phyloP scores from a whole-genome alignment of 2,888 invertebrate genomes.

The Halictus ligatus region DNA sequence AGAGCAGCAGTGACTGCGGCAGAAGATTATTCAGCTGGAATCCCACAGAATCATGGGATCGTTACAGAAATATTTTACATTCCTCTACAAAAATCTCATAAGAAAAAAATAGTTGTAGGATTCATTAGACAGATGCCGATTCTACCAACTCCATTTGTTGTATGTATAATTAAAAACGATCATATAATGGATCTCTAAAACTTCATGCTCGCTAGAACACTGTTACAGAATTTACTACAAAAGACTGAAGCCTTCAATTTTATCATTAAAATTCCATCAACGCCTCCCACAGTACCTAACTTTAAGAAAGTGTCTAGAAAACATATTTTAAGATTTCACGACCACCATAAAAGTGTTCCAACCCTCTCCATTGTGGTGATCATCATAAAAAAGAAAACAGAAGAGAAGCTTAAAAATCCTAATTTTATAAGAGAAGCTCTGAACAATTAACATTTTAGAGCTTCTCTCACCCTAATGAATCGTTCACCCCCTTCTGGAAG shows the following conservation, averaged over 20 bases:
- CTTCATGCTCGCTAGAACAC: background rate
- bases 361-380: background rate
- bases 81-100: no score
- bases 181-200: background rate
- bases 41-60: background rate
- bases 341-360: background rate
- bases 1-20: background rate
- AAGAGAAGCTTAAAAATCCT: background rate
- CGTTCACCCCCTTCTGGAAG: background rate
- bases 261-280: background rate
- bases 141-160: background rate
- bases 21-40: background rate
- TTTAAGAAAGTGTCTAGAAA: background rate
- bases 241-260: background rate
- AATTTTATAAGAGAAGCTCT: background rate
- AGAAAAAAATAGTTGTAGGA: no score
- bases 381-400: background rate
- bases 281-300: background rate
- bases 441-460: background rate
- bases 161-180: background rate
- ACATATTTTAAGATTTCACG: background rate
- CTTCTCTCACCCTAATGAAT: background rate
- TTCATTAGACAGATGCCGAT: no score
- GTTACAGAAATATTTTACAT: background rate
- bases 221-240: no score